Conservation (phyloP, 1,140 invertebrate species). For the Coptotermes formosanus region DNA sequence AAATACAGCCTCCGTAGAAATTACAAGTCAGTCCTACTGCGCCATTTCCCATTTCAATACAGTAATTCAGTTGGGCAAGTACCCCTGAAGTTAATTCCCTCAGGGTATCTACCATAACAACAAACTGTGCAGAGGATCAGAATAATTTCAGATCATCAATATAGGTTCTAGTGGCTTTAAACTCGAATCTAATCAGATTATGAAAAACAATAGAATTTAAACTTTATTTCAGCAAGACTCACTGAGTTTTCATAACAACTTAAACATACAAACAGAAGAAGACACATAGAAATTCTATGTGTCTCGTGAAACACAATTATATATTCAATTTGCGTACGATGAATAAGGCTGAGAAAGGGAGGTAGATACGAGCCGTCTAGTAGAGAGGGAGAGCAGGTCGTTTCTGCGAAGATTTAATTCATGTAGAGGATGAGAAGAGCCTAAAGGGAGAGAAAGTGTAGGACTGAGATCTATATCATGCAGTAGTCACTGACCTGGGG, state of each 20-base stretch:
- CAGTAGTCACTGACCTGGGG: background rate
- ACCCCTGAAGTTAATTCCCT: background rate
- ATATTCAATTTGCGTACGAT: conserved; percentile 4
- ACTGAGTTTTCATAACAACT: conserved; percentile 5
- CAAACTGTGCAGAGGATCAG: background rate
- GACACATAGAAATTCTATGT: background rate
- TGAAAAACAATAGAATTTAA: conserved; percentile 6
- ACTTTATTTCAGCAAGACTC: conserved; percentile 4
- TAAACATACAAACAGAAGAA: conserved; percentile 6
- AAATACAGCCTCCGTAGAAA: background rate
- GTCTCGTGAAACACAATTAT: background rate
- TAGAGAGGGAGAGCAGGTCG: background rate
- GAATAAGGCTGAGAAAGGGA: background rate
- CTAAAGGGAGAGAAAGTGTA: background rate
- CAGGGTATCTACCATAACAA: background rate
- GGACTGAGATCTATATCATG: background rate
- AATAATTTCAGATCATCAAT: background rate
- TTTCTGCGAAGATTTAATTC: background rate
- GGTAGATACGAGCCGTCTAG: background rate
- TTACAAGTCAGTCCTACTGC: background rate
- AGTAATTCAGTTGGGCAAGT: too few relatives aligned
- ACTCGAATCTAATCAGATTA: conserved; percentile 4
- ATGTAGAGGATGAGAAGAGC: background rate
- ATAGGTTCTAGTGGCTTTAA: too few relatives aligned
- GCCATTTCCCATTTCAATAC: too few relatives aligned